Evolutionary conservation across 2,113 vertebrate genomes (phyloP).

Genomic region (Hiodon alosoides): DNA sequence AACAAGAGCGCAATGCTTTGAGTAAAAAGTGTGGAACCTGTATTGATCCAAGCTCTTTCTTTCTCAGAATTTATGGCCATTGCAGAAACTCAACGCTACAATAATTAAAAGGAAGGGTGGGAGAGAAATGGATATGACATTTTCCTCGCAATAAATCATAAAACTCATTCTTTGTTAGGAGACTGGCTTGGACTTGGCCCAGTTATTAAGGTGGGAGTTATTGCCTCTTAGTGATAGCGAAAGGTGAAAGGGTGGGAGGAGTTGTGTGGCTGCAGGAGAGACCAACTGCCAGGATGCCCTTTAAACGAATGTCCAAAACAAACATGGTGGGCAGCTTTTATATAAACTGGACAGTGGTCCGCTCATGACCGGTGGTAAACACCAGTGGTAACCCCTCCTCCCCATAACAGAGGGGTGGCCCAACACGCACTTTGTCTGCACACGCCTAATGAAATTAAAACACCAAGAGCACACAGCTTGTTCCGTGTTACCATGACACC

Average conservation of each 20-base stretch:
- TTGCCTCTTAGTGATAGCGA: no score
- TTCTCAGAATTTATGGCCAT: not conserved
- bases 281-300: no score
- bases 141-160: not conserved
- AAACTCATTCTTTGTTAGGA: constrained; percentile 4
- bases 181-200: not conserved
- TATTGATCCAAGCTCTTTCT: constrained; percentile 3
- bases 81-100: not conserved
- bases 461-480: not conserved
- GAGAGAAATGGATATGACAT: not conserved
- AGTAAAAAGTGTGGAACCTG: not conserved
- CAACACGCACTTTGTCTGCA: not conserved
- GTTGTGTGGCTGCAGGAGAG: no score
- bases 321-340: not conserved
- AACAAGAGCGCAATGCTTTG: not conserved
- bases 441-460: constrained; percentile 3
- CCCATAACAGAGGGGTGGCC: not conserved
- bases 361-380: not conserved
- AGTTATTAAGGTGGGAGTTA: not conserved
- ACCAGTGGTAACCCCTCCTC: not conserved
- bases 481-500: not conserved
- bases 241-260: no score
- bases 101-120: not conserved
- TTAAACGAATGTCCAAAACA: not conserved
- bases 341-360: no score